phyloP scores from a whole-genome alignment of 2,888 invertebrate genomes.

The Xestia c-nigrum region DNA sequence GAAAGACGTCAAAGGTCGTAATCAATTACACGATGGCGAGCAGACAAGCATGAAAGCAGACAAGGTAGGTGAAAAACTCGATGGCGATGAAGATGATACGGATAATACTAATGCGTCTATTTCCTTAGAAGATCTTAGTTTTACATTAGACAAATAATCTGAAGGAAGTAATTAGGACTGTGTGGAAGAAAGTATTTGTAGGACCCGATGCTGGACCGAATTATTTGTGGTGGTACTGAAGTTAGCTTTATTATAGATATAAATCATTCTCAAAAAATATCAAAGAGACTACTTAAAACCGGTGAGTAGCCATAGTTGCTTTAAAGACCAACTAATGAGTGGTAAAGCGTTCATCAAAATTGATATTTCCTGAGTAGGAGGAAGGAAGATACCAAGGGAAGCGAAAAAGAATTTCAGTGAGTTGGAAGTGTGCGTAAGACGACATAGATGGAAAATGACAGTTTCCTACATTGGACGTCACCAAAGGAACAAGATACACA shows the following conservation, averaged over 20 bases:
- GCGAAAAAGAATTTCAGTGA: background rate
- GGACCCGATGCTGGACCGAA: background rate
- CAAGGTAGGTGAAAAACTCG: conserved; percentile 65
- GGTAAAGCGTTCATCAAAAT: background rate
- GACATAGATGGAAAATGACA: background rate
- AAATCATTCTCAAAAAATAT: background rate
- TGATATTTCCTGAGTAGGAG: background rate
- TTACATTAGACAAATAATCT: background rate
- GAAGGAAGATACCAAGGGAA: background rate
- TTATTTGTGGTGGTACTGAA: background rate
- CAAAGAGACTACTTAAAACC: background rate
- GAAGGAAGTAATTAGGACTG: background rate
- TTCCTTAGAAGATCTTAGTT: background rate
- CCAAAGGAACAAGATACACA: conserved; percentile 25
- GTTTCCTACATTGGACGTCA: conserved; percentile 24
- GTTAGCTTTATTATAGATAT: background rate
- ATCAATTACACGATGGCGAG: conserved; percentile 68
- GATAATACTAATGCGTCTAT: background rate
- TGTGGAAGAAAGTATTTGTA: background rate
- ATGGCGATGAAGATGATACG: conserved; percentile 4
- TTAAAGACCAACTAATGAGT: background rate
- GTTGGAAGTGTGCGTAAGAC: background rate
- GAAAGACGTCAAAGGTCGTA: conserved; percentile 70
- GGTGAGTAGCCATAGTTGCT: too few relatives aligned
- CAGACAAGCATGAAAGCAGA: conserved; percentile 70